These are phyloP conservation scores for Temnothorax unifasciatus DNA, from an alignment of 2,888 invertebrate genomes.

Conservation along the genomic window DNA sequence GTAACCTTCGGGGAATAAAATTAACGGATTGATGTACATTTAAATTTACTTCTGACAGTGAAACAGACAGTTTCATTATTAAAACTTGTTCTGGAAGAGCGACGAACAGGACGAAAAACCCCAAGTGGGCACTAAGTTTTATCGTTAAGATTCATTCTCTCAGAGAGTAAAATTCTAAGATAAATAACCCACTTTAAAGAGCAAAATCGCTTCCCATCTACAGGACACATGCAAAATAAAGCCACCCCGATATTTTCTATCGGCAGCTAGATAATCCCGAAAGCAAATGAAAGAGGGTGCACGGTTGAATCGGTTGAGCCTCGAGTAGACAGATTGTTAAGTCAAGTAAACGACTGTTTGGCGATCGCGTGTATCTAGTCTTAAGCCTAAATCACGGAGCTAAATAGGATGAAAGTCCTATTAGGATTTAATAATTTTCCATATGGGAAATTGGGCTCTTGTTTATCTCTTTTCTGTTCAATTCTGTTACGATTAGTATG, in stretches of 20 bases:
- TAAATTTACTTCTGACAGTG: slow-evolving; percentile 8
- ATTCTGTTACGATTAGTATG: slow-evolving; percentile 24
- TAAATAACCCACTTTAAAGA: not conserved
- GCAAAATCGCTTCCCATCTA: not conserved
- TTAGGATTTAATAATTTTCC: slow-evolving; percentile 1
- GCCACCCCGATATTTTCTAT: slow-evolving; percentile 15
- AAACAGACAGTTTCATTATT: slow-evolving; percentile 11
- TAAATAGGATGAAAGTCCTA: slow-evolving; percentile 10
- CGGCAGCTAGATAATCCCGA: slow-evolving; percentile 30
- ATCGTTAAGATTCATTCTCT: not conserved
- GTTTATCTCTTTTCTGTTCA: slow-evolving; percentile 30
- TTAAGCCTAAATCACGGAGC: slow-evolving; percentile 27
- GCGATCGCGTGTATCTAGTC: slow-evolving; percentile 54
- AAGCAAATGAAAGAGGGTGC: slow-evolving; percentile 21
- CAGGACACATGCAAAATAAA: slow-evolving; percentile 6
- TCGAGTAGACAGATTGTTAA: slow-evolving; percentile 61
- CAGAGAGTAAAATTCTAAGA: slow-evolving; percentile 25
- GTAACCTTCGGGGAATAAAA: slow-evolving; percentile 21
- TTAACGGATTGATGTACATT: not conserved
- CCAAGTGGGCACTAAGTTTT: slow-evolving; percentile 6
- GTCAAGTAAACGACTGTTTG: slow-evolving; percentile 60
- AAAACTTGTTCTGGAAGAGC: slow-evolving; percentile 3
- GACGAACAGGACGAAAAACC: not conserved
- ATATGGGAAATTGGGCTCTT: slow-evolving; percentile 1
- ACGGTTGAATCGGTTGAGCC: slow-evolving; percentile 54